These are phyloP conservation scores for Bemisia tabaci DNA, from an alignment of 1,140 invertebrate genomes.

Conservation along the genomic window DNA sequence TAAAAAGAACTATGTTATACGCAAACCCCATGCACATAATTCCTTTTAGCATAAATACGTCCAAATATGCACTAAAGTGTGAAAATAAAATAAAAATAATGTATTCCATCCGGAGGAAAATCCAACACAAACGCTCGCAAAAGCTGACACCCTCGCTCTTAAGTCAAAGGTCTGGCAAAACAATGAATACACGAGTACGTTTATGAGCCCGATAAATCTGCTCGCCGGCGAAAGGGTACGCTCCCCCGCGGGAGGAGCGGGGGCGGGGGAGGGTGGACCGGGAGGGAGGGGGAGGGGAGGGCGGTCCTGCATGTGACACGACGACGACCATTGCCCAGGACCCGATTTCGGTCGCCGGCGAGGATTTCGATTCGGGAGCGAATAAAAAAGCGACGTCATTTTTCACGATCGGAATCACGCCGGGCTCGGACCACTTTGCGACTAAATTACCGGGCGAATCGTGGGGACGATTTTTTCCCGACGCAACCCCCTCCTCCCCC, in stretches of 20 bases:
- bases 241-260: background rate
- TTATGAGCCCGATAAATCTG: background rate
- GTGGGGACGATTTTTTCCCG: too few species aligned
- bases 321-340: too few species aligned
- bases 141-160: too few species aligned
- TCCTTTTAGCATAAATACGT: too few species aligned
- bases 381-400: background rate
- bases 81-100: too few species aligned
- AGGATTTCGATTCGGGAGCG: too few species aligned
- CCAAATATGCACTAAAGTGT: too few species aligned
- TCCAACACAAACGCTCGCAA: too few species aligned
- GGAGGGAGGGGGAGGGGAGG: slow-evolving; percentile 1
- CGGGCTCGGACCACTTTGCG: background rate
- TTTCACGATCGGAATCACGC: slow-evolving; percentile 1
- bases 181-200: background rate
- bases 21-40: too few species aligned
- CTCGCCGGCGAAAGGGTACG: background rate
- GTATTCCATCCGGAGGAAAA: too few species aligned
- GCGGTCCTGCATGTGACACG: slow-evolving; percentile 1
- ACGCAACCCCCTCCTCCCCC: background rate
- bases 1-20: too few species aligned
- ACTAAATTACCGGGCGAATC: background rate
- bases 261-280: background rate
- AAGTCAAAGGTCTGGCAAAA: background rate
- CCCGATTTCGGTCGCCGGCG: too few species aligned